Percentiles rank a stretch among this genome's conserved stretches.
These are phyloP conservation scores for Hystrix brachyura DNA, from an alignment of 2,113 vertebrate species.

Conservation along the genomic window DNA sequence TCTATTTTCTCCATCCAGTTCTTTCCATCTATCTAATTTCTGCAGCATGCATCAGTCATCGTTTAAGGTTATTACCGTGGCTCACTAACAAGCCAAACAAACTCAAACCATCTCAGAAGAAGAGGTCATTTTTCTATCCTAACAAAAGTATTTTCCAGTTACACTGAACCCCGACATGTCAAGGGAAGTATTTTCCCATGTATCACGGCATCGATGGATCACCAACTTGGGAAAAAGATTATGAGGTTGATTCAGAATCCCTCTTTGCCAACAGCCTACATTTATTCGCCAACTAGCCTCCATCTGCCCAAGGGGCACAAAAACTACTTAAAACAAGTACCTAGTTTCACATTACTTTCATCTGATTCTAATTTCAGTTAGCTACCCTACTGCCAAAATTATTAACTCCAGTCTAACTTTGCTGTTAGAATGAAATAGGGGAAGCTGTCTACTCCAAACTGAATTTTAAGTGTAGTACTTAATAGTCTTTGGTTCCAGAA, in stretches of 20 bases:
- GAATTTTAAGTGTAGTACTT: background rate
- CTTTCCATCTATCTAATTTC: background rate
- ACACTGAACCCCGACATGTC: slow-evolving; percentile 13
- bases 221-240: slow-evolving; percentile 17
- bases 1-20: background rate
- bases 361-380: slow-evolving; percentile 31
- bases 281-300: slow-evolving; percentile 43
- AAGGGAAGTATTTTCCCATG: slow-evolving; percentile 30
- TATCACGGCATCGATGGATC: background rate
- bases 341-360: slow-evolving; percentile 27
- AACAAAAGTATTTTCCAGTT: background rate
- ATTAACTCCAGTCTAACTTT: background rate
- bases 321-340: slow-evolving; percentile 12
- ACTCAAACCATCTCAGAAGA: slow-evolving; percentile 33
- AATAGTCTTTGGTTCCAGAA: slow-evolving; percentile 16
- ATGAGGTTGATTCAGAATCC: background rate
- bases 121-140: slow-evolving; percentile 25
- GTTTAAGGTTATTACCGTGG: slow-evolving; percentile 21
- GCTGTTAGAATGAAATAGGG: slow-evolving; percentile 10
- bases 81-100: slow-evolving; percentile 18
- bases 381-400: background rate
- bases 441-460: background rate
- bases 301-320: background rate
- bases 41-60: background rate
- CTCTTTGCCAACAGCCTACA: background rate